These are phyloP conservation scores for Porites cylindrica DNA, from an alignment of 92 coral and sea anemone genomes.

Conservation along the genomic window DNA sequence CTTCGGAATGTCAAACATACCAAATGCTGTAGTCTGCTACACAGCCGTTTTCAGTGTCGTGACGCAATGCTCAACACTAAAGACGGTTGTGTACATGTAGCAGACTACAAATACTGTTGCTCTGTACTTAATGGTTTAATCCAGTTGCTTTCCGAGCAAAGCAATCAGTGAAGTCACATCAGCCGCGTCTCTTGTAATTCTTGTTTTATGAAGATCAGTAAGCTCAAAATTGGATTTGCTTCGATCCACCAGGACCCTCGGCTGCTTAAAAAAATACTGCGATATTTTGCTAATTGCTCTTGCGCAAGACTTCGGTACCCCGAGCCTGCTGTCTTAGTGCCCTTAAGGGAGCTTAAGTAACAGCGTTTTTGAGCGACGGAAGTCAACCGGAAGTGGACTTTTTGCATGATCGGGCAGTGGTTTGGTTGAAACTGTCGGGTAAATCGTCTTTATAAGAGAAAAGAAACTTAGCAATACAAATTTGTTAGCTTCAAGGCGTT, in stretches of 20 bases:
- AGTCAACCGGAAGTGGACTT: too few relatives aligned
- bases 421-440: constrained; percentile 12
- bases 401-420: too few relatives aligned
- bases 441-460: too few relatives aligned
- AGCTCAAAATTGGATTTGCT: neutral
- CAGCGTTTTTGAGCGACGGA: too few relatives aligned
- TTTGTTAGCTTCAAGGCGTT: too few relatives aligned
- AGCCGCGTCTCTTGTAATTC: constrained; percentile 61
- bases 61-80: constrained; percentile 24
- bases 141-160: constrained; percentile 57
- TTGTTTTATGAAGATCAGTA: constrained; percentile 31
- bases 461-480: too few relatives aligned
- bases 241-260: constrained; percentile 23
- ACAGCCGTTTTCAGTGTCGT: too few relatives aligned
- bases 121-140: too few relatives aligned
- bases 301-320: constrained; percentile 41
- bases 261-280: constrained; percentile 46
- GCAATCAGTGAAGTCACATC: constrained; percentile 50
- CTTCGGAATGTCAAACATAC: constrained; percentile 53
- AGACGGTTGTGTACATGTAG: neutral
- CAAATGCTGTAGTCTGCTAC: constrained; percentile 16
- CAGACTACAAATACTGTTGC: too few relatives aligned
- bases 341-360: neutral
- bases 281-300: constrained; percentile 45
- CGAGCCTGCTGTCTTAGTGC: constrained; percentile 44